A percentile compares a stretch with the other conserved stretches of the same genome.
phyloP scores from a whole-genome alignment of 2,888 invertebrate species.

The Hirtodrosophila histrioides region DNA sequence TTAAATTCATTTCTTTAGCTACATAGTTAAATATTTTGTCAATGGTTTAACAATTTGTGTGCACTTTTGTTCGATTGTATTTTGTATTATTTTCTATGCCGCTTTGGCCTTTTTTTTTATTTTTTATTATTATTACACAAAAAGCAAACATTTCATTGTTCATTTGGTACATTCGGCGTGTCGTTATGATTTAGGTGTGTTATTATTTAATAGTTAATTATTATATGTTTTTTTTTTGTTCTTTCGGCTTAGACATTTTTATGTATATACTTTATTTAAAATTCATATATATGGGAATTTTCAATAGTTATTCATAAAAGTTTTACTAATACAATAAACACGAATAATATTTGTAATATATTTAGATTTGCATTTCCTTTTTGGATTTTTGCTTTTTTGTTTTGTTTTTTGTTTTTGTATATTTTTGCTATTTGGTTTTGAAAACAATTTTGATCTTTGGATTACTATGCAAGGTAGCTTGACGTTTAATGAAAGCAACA shows the following conservation, averaged over 20 bases:
- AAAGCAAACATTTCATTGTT: conserved; percentile 13
- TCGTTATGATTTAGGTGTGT: conserved; percentile 26
- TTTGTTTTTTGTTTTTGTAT: conserved; percentile 55
- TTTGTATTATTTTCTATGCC: conserved; percentile 1
- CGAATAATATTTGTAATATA: conserved; percentile 65
- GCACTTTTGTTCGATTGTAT: conserved; percentile 5
- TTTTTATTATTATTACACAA: conserved; percentile 4
- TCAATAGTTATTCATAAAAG: conserved; percentile 56
- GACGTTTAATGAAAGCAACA: conserved; percentile 60
- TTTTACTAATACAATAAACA: conserved; percentile 76
- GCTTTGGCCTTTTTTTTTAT: conserved; percentile 1
- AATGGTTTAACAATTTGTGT: conserved; percentile 42
- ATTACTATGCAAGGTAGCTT: conserved; percentile 76
- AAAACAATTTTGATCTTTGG: conserved; percentile 76
- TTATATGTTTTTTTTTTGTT: conserved; percentile 33
- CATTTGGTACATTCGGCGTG: conserved; percentile 20
- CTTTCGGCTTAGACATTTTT: conserved; percentile 20
- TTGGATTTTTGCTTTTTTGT: not conserved
- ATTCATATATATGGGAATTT: conserved; percentile 54
- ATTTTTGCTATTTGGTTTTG: conserved; percentile 71
- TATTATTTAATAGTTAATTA: conserved; percentile 30
- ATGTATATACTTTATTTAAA: conserved; percentile 49
- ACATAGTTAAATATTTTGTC: conserved; percentile 11
- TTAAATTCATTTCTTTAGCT: conserved; percentile 39
- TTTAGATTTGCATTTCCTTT: conserved; percentile 22